Percentiles rank a stretch among this genome's conserved stretches.
Conservation (phyloP, 2,888 invertebrate species). For the Carabus problematicus region DNA sequence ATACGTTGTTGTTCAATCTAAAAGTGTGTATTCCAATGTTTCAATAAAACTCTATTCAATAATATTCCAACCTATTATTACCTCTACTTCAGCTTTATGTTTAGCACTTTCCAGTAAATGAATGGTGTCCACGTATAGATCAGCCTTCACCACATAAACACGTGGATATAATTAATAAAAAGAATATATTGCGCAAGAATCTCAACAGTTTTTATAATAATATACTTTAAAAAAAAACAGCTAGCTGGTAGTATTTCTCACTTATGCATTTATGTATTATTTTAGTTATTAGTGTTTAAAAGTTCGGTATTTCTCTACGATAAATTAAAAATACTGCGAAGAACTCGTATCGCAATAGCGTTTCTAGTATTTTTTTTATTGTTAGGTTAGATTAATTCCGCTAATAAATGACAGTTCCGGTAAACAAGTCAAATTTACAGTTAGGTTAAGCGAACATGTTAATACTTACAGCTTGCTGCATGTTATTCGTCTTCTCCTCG, state of each 20-base stretch:
- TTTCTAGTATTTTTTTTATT: too few relatives aligned
- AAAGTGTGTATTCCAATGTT: slow-evolving; percentile 15
- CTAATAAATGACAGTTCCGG: not conserved
- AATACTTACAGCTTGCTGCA: slow-evolving; percentile 55
- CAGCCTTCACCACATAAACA: slow-evolving; percentile 51
- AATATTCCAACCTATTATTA: slow-evolving; percentile 45
- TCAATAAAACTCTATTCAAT: not conserved
- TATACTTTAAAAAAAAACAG: too few relatives aligned
- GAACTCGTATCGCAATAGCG: too few relatives aligned
- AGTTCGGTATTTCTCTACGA: too few relatives aligned
- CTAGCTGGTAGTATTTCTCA: too few relatives aligned
- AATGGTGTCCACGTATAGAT: slow-evolving; percentile 55
- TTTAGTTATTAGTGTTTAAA: too few relatives aligned
- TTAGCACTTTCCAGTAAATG: slow-evolving; percentile 54
- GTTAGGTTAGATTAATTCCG: slow-evolving; percentile 6
- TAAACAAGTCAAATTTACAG: slow-evolving; percentile 16
- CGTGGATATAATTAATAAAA: not conserved
- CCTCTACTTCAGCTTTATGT: slow-evolving; percentile 54
- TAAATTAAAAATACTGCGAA: too few relatives aligned
- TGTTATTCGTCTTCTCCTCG: slow-evolving; percentile 52
- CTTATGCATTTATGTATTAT: too few relatives aligned
- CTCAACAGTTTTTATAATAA: too few relatives aligned
- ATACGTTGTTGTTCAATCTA: slow-evolving; percentile 55
- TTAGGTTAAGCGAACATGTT: slow-evolving; percentile 15
- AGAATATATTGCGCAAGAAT: not conserved